Conservation (phyloP, 2,797 vertebrate species). For the Hippopotamyrus pictus region DNA sequence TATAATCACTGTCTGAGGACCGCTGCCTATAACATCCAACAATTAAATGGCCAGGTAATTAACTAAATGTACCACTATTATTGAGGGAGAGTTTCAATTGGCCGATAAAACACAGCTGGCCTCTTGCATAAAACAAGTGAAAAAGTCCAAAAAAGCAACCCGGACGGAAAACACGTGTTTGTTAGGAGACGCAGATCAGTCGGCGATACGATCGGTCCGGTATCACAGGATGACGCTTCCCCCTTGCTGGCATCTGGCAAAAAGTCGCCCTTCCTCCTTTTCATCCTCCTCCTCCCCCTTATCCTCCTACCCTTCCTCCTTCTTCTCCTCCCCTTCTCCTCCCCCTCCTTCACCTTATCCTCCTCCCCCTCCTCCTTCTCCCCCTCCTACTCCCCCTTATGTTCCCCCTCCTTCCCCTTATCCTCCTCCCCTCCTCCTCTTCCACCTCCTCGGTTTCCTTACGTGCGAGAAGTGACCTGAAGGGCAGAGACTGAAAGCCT, state of each 20-base stretch:
- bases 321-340: too few species aligned
- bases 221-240: not conserved
- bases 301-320: too few species aligned
- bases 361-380: not conserved
- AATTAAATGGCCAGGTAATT: not conserved
- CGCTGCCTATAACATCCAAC: not conserved
- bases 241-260: not conserved
- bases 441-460: not conserved
- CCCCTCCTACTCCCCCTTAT: not conserved
- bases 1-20: not conserved
- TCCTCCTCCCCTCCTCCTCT: not conserved
- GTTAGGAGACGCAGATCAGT: not conserved
- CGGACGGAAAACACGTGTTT: not conserved
- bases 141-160: not conserved
- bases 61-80: not conserved
- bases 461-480: constrained; percentile 11
- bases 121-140: not conserved
- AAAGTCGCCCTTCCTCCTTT: not conserved
- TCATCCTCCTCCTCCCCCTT: not conserved
- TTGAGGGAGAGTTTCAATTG: not conserved
- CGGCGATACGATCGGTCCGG: not conserved
- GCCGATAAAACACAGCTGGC: not conserved
- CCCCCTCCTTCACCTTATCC: too few species aligned
- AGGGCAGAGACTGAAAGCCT: constrained; percentile 22
- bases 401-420: too few species aligned